phyloP scores from a whole-genome alignment of 2,888 invertebrate species.

The Pseudolycoriella hygida region DNA sequence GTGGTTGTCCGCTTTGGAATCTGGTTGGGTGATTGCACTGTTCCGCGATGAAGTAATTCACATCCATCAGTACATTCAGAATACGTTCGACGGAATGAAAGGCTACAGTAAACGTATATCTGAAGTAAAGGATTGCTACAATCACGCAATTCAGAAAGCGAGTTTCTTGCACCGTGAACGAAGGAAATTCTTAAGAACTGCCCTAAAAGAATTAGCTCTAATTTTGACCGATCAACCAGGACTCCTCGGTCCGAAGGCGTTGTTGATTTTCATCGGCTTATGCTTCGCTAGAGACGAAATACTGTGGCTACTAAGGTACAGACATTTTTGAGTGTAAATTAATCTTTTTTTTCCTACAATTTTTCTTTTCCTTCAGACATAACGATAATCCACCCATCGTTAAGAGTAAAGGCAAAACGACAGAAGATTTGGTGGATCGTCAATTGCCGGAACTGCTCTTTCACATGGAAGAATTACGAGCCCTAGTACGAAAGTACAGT shows the following conservation, averaged over 20 bases:
- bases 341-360: background rate
- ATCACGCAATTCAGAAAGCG: conserved; percentile 76
- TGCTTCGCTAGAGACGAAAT: conserved; percentile 95
- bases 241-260: conserved; percentile 88
- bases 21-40: conserved; percentile 83
- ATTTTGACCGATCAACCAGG: conserved; percentile 97
- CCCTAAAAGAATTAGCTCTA: conserved; percentile 83
- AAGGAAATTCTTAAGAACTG: conserved; percentile 87
- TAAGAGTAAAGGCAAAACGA: conserved; percentile 67
- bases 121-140: conserved; percentile 92
- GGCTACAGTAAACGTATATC: conserved; percentile 82
- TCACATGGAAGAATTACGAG: conserved; percentile 94
- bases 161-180: conserved; percentile 86
- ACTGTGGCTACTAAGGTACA: conserved; percentile 75
- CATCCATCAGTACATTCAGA: conserved; percentile 83
- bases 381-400: conserved; percentile 85
- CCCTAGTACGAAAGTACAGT: conserved; percentile 86
- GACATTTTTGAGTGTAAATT: too few species aligned
- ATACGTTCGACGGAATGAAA: conserved; percentile 88
- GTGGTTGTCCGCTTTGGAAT: conserved; percentile 83
- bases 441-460: conserved; percentile 94
- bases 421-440: conserved; percentile 88
- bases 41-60: conserved; percentile 95
- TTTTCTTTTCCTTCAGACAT: conserved; percentile 31
- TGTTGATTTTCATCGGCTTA: conserved; percentile 90